Base-by-base conservation (phyloP, 2,888 invertebrate species). In the Eupithecia pulchellata region DNA sequence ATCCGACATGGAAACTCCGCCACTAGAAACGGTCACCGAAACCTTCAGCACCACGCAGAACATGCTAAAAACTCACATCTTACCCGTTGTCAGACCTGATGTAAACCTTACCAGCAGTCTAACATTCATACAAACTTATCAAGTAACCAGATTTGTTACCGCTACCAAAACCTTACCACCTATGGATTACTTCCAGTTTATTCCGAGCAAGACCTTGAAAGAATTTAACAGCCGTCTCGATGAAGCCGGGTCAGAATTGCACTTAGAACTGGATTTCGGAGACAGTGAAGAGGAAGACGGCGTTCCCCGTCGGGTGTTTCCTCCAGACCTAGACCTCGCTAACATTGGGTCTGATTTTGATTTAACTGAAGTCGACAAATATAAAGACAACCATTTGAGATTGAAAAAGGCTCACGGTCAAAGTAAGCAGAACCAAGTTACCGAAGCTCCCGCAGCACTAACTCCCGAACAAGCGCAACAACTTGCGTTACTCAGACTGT, bases 1-100 rank as follows among this genome's bases (percentile, higher is more conserved):
- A 9, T 95, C 96, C 13, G 97, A 97, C 80, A 96, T 96, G 86
- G 97, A 97, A 87, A 98, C 98, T 0, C 98, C 98, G 17, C 97
- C 98, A 0, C 90, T 98, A 65, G 98, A 98, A 92, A 98, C 98
- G 0, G 94, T 97, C 58, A 98, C 98, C 0, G 98, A 98, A 91
- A 98, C 98, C 4, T 98, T 98, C 91, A 98, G 98, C 80, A 98
- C 98, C 6, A 98, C 98, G 0, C 98, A 98, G 88, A 95, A 97
- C 13, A 96, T 98, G 94, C 91, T 98, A 25, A 98, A 98, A 89
- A 98, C 98, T 0, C 98, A 98, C 85, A 96, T 98, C 73, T 91
- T 98, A 66, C 98, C 98, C 0, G 96, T 98, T 1, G 95, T 98
- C 52, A 95, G 96, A 75, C 73, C 69, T 17, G 96, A 96, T 72